Conservation (phyloP, 2,113 vertebrate species). For the Lota lota region DNA sequence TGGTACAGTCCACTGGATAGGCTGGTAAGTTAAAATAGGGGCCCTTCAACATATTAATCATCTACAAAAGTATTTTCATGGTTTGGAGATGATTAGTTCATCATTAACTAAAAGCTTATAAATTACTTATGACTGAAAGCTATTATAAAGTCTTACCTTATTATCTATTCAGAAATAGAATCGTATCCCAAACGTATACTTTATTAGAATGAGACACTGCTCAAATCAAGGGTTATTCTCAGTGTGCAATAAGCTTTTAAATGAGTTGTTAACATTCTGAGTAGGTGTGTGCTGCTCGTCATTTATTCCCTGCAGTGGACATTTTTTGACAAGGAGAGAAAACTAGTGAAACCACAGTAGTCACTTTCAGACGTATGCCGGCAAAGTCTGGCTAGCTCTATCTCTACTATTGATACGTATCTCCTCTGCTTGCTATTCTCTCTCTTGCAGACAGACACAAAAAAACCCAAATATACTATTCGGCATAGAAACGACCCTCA, state of each 20-base stretch:
- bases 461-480: constrained; percentile 29
- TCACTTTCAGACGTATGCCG: constrained; percentile 52
- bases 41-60: background rate
- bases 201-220: no score
- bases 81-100: background rate
- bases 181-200: no score
- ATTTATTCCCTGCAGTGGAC: constrained; percentile 69
- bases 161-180: no score
- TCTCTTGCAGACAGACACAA: constrained; percentile 32
- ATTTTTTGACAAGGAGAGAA: constrained; percentile 66
- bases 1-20: no score
- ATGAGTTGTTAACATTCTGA: background rate
- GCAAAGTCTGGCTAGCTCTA: constrained; percentile 52
- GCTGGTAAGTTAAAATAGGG: no score
- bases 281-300: constrained; percentile 27
- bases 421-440: constrained; percentile 48
- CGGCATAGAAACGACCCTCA: constrained; percentile 41
- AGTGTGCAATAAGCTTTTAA: no score
- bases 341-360: constrained; percentile 70
- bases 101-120: no score
- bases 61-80: background rate
- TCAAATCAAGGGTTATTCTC: no score
- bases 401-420: constrained; percentile 75
- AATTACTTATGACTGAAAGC: no score
- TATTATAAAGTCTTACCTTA: no score